A percentile compares a stretch with the other conserved stretches of the same genome.
These are phyloP conservation scores for Eumacrocentrus americanus DNA, from an alignment of 2,888 invertebrate species.

Conservation along the genomic window DNA sequence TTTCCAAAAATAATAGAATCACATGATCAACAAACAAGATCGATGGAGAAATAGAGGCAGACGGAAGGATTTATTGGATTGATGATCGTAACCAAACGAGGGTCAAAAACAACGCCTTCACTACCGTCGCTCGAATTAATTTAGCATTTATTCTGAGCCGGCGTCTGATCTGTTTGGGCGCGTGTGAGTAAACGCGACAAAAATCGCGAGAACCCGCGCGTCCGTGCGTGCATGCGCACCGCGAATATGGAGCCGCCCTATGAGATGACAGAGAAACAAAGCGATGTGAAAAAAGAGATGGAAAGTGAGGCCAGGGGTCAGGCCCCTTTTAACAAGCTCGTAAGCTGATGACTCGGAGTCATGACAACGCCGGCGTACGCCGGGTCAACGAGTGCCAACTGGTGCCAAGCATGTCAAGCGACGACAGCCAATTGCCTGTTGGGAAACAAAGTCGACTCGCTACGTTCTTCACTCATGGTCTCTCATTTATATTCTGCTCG, in stretches of 20 bases:
- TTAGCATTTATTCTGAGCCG: too few species aligned
- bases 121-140: too few species aligned
- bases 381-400: constrained; percentile 59
- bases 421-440: constrained; percentile 55
- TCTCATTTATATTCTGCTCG: constrained; percentile 9
- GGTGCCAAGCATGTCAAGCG: constrained; percentile 59
- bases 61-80: too few species aligned
- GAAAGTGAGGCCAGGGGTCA: constrained; percentile 48
- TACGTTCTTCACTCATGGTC: constrained; percentile 29
- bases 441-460: constrained; percentile 54
- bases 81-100: too few species aligned
- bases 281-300: constrained; percentile 14
- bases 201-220: neutral
- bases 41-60: too few species aligned
- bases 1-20: too few species aligned
- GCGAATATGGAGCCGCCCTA: constrained; percentile 7
- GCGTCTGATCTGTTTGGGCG: too few species aligned
- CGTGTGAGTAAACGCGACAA: neutral
- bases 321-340: constrained; percentile 53
- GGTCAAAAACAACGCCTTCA: too few species aligned
- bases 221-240: constrained; percentile 19
- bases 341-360: constrained; percentile 60
- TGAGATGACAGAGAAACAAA: neutral
- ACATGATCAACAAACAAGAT: too few species aligned
- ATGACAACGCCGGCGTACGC: constrained; percentile 54